phyloP scores from a whole-genome alignment of 2,113 vertebrate species.

The Sarotherodon lohbergeri region DNA sequence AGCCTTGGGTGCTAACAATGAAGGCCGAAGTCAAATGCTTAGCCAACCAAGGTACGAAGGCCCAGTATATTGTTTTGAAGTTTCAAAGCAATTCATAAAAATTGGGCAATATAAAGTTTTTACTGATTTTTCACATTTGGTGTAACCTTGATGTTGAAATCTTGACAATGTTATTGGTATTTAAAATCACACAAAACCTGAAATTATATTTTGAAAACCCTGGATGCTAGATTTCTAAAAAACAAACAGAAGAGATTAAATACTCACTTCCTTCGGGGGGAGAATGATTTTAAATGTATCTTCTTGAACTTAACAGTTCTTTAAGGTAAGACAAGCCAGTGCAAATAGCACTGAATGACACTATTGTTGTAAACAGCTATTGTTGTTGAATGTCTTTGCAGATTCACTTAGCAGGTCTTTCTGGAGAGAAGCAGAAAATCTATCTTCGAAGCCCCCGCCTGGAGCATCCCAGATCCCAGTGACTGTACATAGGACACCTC shows the following conservation, averaged over 20 bases:
- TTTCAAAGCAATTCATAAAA: background rate
- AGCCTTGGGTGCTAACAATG: background rate
- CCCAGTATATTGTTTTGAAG: background rate
- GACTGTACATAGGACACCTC: conserved; percentile 52
- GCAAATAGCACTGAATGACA: background rate
- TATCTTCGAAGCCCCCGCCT: background rate
- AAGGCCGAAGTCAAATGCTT: background rate
- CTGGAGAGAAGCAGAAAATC: conserved; percentile 53
- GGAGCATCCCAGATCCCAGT: conserved; percentile 32
- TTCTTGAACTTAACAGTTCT: background rate
- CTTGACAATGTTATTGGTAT: background rate
- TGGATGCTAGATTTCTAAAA: background rate
- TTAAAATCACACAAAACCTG: background rate
- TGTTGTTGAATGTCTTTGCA: conserved; percentile 10
- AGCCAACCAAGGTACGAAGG: background rate
- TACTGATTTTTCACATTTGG: background rate
- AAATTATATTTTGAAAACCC: background rate
- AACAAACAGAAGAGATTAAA: background rate
- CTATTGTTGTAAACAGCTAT: background rate
- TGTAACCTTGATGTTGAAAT: background rate
- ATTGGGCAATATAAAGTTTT: background rate
- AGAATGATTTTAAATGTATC: background rate
- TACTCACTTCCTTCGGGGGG: background rate
- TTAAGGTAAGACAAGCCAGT: background rate
- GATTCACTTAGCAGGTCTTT: conserved; percentile 55